phyloP scores from a whole-genome alignment of 2,113 vertebrate genomes.

The Cricetomys ansorgei region DNA sequence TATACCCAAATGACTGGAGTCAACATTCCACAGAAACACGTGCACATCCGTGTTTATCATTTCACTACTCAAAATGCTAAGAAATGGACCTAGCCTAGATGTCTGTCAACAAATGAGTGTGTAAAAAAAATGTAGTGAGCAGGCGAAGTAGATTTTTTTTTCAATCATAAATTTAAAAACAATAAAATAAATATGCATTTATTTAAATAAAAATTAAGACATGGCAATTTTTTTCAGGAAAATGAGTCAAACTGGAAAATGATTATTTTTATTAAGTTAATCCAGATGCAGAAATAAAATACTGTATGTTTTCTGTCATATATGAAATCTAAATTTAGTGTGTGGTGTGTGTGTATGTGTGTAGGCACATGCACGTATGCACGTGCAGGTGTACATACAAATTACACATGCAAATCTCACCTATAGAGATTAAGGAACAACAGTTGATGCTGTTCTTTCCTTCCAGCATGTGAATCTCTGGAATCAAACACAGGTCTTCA shows the following conservation, averaged over 20 bases:
- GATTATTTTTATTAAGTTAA: neutral
- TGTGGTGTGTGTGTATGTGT: neutral
- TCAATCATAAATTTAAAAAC: neutral
- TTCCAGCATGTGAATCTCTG: neutral
- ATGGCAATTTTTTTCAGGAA: neutral
- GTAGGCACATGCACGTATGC: neutral
- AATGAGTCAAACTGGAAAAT: neutral
- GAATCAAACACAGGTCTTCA: neutral
- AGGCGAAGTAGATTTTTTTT: neutral
- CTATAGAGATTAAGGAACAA: neutral
- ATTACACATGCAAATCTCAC: neutral
- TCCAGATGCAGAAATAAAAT: neutral
- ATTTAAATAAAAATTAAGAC: neutral
- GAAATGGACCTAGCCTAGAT: neutral
- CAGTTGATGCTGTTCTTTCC: neutral
- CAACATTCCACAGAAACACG: neutral
- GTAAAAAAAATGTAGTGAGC: neutral
- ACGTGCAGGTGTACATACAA: no score
- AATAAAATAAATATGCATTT: neutral
- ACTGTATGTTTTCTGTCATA: neutral
- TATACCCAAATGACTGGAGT: neutral
- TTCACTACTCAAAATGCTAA: neutral
- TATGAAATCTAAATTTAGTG: neutral
- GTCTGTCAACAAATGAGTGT: neutral
- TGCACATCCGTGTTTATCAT: neutral